Conservation (phyloP, 1,140 invertebrate genomes). For the Pantala flavescens region DNA sequence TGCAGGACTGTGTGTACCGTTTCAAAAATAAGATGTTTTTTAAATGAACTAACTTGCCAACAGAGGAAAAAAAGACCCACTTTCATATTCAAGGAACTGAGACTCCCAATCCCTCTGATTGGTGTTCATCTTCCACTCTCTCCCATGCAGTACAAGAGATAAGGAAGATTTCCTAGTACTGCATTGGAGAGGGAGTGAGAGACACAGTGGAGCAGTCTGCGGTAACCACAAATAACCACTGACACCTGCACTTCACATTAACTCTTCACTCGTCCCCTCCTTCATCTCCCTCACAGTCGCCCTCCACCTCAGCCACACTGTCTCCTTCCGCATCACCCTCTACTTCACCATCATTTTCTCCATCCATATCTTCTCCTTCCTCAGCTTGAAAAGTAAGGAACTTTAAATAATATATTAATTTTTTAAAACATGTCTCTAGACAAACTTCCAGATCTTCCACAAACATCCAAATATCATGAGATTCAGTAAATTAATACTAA, state of each 20-base stretch:
- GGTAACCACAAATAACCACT: not conserved
- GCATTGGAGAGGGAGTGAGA: not conserved
- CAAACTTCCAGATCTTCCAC: no score
- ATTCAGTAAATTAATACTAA: no score
- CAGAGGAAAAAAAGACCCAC: not conserved
- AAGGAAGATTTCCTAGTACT: not conserved
- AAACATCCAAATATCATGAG: no score
- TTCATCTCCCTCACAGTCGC: not conserved
- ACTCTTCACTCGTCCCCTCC: not conserved
- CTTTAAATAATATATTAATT: no score
- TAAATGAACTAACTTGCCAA: not conserved
- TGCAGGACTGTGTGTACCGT: not conserved
- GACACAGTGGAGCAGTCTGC: not conserved
- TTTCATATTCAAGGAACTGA: not conserved
- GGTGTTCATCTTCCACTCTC: constrained; percentile 5
- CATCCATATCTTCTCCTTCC: not conserved
- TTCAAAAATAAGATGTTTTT: not conserved
- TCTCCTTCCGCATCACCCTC: not conserved
- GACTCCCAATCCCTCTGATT: not conserved
- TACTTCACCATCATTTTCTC: not conserved
- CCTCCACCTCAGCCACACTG: not conserved
- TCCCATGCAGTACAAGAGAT: not conserved
- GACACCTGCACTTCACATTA: not conserved
- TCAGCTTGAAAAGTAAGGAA: not conserved
- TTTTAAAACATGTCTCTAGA: no score